phyloP scores from a whole-genome alignment of 2,888 invertebrate species.

The Mactromeris polynyma region DNA sequence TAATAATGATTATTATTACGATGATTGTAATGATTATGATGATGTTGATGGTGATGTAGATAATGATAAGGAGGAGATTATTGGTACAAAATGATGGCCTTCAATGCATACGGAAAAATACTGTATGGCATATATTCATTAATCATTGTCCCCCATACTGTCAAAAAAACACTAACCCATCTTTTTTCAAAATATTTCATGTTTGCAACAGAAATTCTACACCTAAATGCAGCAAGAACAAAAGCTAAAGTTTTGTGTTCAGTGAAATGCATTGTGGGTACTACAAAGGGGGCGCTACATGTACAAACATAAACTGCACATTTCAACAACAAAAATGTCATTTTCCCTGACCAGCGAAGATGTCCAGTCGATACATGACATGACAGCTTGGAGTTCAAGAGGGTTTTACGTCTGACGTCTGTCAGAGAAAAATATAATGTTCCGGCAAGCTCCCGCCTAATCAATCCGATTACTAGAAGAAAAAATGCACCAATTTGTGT shows the following conservation, averaged over 20 bases:
- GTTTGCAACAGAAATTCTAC: background rate
- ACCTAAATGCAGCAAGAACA: background rate
- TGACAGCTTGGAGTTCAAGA: conserved; percentile 33
- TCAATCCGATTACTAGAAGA: background rate
- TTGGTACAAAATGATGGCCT: too few species aligned
- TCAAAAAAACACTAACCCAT: too few species aligned
- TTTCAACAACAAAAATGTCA: background rate
- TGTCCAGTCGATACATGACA: conserved; percentile 6
- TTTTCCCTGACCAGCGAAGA: background rate
- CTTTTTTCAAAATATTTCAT: too few species aligned
- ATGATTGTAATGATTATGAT: too few species aligned
- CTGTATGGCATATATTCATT: too few species aligned
- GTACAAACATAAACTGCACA: background rate
- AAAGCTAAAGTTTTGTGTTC: background rate
- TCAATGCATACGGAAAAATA: too few species aligned
- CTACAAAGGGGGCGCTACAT: background rate
- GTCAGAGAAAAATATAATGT: conserved; percentile 14
- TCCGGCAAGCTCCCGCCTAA: background rate
- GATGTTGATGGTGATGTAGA: too few species aligned
- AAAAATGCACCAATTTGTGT: background rate
- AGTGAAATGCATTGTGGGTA: background rate
- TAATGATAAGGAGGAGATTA: too few species aligned
- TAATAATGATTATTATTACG: too few species aligned
- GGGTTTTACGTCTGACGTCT: conserved; percentile 18
- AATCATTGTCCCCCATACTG: too few species aligned